A percentile compares a stretch with the other conserved stretches of the same genome.
These are phyloP conservation scores for Coilia nasus DNA, from an alignment of 2,797 vertebrate species.

Conservation along the genomic window DNA sequence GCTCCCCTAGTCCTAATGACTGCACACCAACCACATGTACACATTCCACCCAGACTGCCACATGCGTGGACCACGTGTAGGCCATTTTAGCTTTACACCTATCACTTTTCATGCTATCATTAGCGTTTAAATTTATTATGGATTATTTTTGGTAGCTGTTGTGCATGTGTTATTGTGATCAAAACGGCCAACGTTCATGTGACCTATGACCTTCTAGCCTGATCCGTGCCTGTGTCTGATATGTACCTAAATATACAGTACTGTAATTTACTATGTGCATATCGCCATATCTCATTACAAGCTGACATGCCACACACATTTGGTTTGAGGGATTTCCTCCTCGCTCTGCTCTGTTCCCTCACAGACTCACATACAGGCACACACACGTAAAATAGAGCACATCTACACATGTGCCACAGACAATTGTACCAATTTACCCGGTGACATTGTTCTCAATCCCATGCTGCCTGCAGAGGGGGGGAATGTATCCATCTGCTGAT, in stretches of 20 bases:
- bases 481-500: neutral
- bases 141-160: neutral
- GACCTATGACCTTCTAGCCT: neutral
- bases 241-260: constrained; percentile 12
- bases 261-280: neutral
- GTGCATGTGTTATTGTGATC: neutral
- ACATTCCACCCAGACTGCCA: neutral
- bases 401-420: neutral
- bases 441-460: neutral
- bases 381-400: neutral
- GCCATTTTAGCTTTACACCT: neutral
- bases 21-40: too few relatives aligned
- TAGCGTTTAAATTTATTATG: neutral
- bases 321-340: neutral
- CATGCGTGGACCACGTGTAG: neutral
- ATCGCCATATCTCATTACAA: neutral
- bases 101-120: neutral
- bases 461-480: neutral
- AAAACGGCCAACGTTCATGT: neutral
- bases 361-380: neutral
- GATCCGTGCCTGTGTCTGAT: neutral
- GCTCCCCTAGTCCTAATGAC: too few relatives aligned
- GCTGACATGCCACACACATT: neutral
- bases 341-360: neutral
- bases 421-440: neutral